phyloP scores from a whole-genome alignment of 2,797 vertebrate species.

The Poecilia velifera region DNA sequence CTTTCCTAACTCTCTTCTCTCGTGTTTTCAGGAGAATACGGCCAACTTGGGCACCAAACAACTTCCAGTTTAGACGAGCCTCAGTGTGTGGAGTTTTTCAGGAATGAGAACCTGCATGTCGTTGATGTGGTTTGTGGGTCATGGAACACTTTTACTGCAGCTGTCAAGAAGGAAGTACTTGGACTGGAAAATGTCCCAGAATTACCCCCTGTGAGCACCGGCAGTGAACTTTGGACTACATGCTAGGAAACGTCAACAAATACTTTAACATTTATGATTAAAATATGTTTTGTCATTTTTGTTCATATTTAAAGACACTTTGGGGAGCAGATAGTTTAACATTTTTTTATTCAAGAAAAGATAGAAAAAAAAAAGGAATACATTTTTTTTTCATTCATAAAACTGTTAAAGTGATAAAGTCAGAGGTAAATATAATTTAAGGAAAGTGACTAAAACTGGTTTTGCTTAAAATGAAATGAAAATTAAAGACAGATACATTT shows the following conservation, averaged over 20 bases:
- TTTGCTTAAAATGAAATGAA: conserved; percentile 37
- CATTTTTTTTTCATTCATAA: conserved; percentile 49
- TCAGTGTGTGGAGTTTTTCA: conserved; percentile 81
- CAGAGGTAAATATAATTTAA: conserved; percentile 67
- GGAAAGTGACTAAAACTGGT: conserved; percentile 47
- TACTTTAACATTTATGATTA: conserved; percentile 21
- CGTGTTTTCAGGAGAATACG: conserved; percentile 86
- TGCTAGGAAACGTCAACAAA: conserved; percentile 27
- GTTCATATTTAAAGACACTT: not conserved
- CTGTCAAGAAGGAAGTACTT: conserved; percentile 56
- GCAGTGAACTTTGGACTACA: conserved; percentile 40
- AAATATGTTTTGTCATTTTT: conserved; percentile 34
- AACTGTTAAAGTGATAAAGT: conserved; percentile 38
- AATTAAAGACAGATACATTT: conserved; percentile 33
- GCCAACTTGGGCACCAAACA: conserved; percentile 89
- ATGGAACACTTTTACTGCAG: conserved; percentile 89
- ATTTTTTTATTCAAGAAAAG: conserved; percentile 38
- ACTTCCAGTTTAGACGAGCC: conserved; percentile 83
- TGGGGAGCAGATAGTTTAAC: conserved; percentile 13
- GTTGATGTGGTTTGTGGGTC: conserved; percentile 87
- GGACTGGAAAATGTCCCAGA: conserved; percentile 18
- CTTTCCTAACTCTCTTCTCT: not conserved
- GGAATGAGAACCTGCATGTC: conserved; percentile 68
- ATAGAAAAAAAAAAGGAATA: conserved; percentile 4
- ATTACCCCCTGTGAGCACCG: not conserved